Conservation (phyloP, 2,888 invertebrate species). For the Rhingia campestris region DNA sequence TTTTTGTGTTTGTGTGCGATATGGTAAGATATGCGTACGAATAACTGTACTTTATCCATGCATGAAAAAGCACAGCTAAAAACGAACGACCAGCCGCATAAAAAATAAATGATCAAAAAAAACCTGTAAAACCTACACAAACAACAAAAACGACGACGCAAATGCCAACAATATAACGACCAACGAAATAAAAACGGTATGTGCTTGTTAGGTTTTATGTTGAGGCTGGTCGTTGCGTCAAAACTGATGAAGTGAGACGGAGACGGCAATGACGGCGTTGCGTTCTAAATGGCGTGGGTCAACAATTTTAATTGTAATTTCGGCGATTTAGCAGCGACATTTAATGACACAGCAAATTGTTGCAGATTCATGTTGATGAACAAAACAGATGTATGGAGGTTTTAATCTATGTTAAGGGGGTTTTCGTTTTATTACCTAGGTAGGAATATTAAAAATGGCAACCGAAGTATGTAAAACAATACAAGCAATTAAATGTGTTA, state of each 20-base stretch:
- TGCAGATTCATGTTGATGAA: slow-evolving; percentile 41
- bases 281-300: slow-evolving; percentile 46
- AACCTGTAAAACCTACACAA: not conserved
- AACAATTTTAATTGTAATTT: slow-evolving; percentile 44
- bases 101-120: not conserved
- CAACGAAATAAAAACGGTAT: slow-evolving; percentile 59
- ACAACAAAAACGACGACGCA: not conserved
- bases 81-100: slow-evolving; percentile 17
- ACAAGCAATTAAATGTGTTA: too few relatives aligned
- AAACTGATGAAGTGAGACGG: slow-evolving; percentile 28
- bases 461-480: too few relatives aligned
- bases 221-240: slow-evolving; percentile 73
- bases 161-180: slow-evolving; percentile 39
- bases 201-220: slow-evolving; percentile 69
- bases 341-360: slow-evolving; percentile 4
- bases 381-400: too few relatives aligned
- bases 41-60: slow-evolving; percentile 50
- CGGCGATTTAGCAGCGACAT: slow-evolving; percentile 1
- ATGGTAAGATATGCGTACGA: slow-evolving; percentile 40
- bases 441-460: too few relatives aligned
- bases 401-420: too few relatives aligned
- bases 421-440: too few relatives aligned
- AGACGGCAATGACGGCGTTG: slow-evolving; percentile 6
- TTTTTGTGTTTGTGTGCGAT: slow-evolving; percentile 16
- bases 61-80: slow-evolving; percentile 44